These are phyloP conservation scores for Alcedo atthis DNA, from an alignment of 2,797 vertebrate species.

Conservation along the genomic window DNA sequence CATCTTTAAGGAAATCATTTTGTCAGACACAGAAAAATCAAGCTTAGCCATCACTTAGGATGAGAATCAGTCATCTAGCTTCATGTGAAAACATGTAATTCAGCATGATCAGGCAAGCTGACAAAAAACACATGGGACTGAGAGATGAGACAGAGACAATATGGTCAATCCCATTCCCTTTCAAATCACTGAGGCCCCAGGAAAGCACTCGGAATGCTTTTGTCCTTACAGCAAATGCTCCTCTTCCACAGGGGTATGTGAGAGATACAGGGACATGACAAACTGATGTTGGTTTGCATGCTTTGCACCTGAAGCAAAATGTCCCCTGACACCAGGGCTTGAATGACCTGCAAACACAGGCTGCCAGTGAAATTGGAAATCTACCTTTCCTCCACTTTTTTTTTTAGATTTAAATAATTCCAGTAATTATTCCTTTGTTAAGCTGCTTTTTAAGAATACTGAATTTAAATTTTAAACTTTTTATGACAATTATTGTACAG, in stretches of 20 bases:
- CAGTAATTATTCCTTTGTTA: not conserved
- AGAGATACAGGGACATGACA: not conserved
- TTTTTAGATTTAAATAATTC: not conserved
- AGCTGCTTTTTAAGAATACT: not conserved
- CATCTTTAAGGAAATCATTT: not conserved
- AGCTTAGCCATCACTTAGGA: not conserved
- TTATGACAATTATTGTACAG: accelerated
- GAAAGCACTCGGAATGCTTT: not conserved
- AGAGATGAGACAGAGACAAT: not conserved
- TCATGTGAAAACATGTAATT: not conserved
- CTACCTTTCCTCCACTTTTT: not conserved
- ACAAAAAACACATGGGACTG: not conserved
- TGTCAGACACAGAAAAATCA: not conserved
- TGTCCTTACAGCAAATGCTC: not conserved
- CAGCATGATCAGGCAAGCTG: not conserved
- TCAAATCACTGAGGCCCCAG: not conserved
- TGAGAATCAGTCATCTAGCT: not conserved
- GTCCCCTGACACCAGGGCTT: not conserved
- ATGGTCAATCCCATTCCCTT: not conserved
- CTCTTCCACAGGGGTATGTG: accelerated
- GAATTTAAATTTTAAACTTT: not conserved
- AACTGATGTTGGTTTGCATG: not conserved
- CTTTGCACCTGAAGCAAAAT: not conserved
- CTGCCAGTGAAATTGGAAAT: not conserved
- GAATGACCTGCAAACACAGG: not conserved